Evolutionary conservation across 2,797 vertebrate species (phyloP), one percentile per base, ranked within the genome.

Genomic region (Acestrorhynchus altus): DNA sequence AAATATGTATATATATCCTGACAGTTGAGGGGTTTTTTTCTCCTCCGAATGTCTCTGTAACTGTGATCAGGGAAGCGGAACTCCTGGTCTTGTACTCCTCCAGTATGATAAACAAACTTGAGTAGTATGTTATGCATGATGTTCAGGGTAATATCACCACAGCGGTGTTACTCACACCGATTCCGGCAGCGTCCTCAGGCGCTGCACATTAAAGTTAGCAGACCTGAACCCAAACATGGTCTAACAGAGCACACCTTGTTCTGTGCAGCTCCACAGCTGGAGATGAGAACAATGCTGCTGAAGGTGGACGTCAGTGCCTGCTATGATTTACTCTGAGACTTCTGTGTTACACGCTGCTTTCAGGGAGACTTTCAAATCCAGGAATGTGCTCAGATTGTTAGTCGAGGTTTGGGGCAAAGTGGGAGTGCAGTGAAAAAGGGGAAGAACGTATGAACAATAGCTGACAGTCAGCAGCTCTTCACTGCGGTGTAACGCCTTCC

Each of bases 181-280:
- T 56, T 49, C 42, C 47, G 42, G 26, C 40, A 80, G 52, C 47
- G 26, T 57, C 69, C 18, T 20, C 47, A 65, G 65, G 35, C 68
- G 52, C 7, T n/a, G 31, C 28, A 67, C 52, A 86, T 90, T 87
- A 92, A 88, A 89, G 71, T 72, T 35, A 87, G 75, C 79, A 89
- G 90, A 92, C 87, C 84, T 87, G 73, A 92, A 92, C 84, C 78
- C 77, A 90, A 90, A 90, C 80, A 89, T 73, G 82, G 83, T 76
- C 81, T 78, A 40, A 87, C 85, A 90, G 83, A 89, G 88, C 74
- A 74, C 77, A 79, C 79, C 74, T 83, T 85, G 81, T 87, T 83
- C 82, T 86, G 64, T 54, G 57, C 20, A 71, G 72, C 61, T 70
- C 54, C 46, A 72, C 2, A 8, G 76, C 70, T 73, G 74, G 76